Evolutionary conservation across 2,113 vertebrate genomes (phyloP).

Genomic region (Abramis brama): DNA sequence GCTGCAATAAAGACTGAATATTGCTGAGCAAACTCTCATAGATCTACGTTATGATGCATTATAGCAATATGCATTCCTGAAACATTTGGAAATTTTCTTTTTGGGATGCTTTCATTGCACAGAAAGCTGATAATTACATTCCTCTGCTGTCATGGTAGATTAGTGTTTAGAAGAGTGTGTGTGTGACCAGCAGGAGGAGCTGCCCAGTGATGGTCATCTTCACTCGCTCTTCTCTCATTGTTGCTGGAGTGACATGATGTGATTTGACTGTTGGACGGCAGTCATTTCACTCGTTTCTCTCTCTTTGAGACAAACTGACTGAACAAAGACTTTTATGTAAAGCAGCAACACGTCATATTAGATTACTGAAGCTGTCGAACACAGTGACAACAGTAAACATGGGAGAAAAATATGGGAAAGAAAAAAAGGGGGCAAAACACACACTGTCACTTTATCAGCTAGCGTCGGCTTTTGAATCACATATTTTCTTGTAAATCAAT

Average conservation of each 20-base stretch:
- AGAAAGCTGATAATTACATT: neutral
- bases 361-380: conserved; percentile 1
- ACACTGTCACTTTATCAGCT: neutral
- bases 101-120: neutral
- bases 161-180: neutral
- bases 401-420: neutral
- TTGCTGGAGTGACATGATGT: neutral
- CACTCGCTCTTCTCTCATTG: conserved; percentile 2
- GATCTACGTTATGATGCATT: neutral
- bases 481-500: neutral
- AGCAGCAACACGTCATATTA: neutral
- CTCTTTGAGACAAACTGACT: neutral
- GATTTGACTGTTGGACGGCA: conserved; percentile 1
- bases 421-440: neutral
- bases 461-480: neutral
- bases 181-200: conserved; percentile 38
- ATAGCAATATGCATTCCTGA: neutral
- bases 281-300: neutral
- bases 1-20: neutral
- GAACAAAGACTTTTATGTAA: conserved; percentile 11
- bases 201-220: neutral
- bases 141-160: neutral
- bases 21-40: neutral
- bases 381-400: neutral
- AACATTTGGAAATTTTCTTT: neutral